Evolutionary conservation across 1,140 invertebrate species (phyloP), one percentile per base, ranked within the genome.

Genomic region (Leptopilina clavipes): DNA sequence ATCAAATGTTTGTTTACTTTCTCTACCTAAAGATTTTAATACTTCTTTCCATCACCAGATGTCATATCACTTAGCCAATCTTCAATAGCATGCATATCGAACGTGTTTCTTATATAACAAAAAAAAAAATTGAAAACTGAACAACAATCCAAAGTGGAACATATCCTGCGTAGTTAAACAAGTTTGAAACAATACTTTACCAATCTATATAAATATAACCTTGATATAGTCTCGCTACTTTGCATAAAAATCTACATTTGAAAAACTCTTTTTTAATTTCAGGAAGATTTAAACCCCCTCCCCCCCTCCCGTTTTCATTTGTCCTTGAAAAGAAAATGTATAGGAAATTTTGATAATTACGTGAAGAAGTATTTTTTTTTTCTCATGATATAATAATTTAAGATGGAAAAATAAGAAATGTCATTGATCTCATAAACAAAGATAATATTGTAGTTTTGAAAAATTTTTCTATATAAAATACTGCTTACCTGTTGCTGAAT

Each of bases 401-500:
- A 48, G 11, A 48, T 14, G 43, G 10, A 11, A 59, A 22, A 31
- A 22, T 25, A 52, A 52, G n/a, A 25, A 25, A 25, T 59, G 56
- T 14, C 56, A 59, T 59, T 25, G 11, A 22, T 59, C 19, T 59
- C 19, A 59, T 25, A 12, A 9, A 10, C 3, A 25, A 25, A 11
- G 12, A 12, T 59, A 3, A 25, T 65, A n/a, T n/a, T 31, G 59
- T 31, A 14, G 25, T 31, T 31, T 25, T 1, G 12, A 65, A 65
- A 31, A 14, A 65, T 14, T 18, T 11, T 18, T 31, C 25, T 1
- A 31, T 31, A 12, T 14, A 25, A n/a, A 7, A 31, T n/a, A 65
- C 59, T 31, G 25, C 11, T 65, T 65, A 65, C 59, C 59, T 65
- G 59, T 31, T 65, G 59, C 59, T 65, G 22, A 31, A 65, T 31